These are phyloP conservation scores for Eurois occulta DNA, from an alignment of 2,888 invertebrate genomes.

Conservation along the genomic window DNA sequence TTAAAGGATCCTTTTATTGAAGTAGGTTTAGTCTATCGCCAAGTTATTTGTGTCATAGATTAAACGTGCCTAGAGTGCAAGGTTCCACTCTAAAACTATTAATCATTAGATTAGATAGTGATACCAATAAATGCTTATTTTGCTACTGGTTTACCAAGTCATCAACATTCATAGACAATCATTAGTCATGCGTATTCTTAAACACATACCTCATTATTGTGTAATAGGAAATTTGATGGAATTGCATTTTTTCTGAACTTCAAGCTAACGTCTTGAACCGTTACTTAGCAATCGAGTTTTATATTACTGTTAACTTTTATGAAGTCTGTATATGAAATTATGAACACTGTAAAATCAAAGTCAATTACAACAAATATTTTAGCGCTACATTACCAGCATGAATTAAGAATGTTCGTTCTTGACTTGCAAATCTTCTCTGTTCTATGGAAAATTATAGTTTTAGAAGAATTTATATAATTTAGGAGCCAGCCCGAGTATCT, in stretches of 20 bases:
- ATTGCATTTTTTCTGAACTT: slow-evolving; percentile 31
- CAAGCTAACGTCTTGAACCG: slow-evolving; percentile 11
- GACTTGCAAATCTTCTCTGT: not conserved
- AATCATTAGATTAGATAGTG: slow-evolving; percentile 77
- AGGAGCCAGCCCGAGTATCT: no score
- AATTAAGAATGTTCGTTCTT: not conserved
- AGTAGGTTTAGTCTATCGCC: slow-evolving; percentile 36
- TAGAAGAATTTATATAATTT: not conserved
- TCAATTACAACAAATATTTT: slow-evolving; percentile 12
- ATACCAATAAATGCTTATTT: slow-evolving; percentile 62
- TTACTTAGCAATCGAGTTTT: slow-evolving; percentile 7
- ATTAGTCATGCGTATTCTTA: slow-evolving; percentile 58
- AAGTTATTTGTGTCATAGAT: slow-evolving; percentile 63
- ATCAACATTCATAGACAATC: slow-evolving; percentile 53
- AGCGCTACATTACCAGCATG: not conserved
- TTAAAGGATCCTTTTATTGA: slow-evolving; percentile 37
- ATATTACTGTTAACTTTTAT: slow-evolving; percentile 19
- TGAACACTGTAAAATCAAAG: not conserved
- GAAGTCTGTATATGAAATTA: not conserved
- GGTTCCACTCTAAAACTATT: slow-evolving; percentile 66
- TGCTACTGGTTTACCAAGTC: slow-evolving; percentile 71
- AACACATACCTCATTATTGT: slow-evolving; percentile 34
- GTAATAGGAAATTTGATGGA: slow-evolving; percentile 30
- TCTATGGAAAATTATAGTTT: not conserved
- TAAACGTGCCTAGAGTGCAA: slow-evolving; percentile 57